Base-by-base conservation (phyloP, 1,140 invertebrate genomes). In the Bombus confusus region DNA sequence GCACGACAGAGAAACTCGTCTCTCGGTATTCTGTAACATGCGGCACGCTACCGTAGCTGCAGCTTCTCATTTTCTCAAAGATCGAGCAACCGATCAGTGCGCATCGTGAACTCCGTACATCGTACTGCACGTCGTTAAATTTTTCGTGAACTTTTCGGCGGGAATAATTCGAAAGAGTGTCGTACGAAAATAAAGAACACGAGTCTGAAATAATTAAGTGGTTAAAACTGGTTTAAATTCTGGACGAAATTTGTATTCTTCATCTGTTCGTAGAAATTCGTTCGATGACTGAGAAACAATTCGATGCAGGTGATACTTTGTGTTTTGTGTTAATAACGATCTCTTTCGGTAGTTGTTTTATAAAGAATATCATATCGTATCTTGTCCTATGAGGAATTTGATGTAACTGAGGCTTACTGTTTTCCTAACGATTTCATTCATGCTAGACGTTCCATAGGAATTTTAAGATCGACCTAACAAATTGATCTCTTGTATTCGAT, bases 1-100 rank as follows among this genome's bases (percentile, higher is more conserved):
- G 85, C 69, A 88, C 80, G 80, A 86, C 80, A 83, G 86, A 86
- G 80, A 77, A 84, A 81, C 80, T 87, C 88, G 87, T 39, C 69
- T 90, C 85, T 81, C 85, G 77, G 85, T 89, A 59, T 84, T 69
- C 83, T 68, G 57, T 66, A 75, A 64, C 72, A 75, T 62, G 69
- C 69, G 37, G 39, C 75, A 89, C 81, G 83, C 83, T 59, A 39
- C 43, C 52, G 59, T 80, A 31, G 47, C 52, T 41, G 28, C 41
- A 25, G 62, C 52, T 37, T 62, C 59, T 37, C 37, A 39, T 84
- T 43, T 52, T 4, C 22, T 83, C 12, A 18, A 76, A 64, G 79
- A 69, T 73, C 71, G 43, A 34, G 18, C 28, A 75, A 62, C 12
- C 47, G 18, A 74, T 41, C 37, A 73, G n/a, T 69, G 83, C 12